A percentile compares a stretch with the other conserved stretches of the same genome.
Conservation (phyloP, 2,113 vertebrate species). For the Lophura nycthemera region DNA sequence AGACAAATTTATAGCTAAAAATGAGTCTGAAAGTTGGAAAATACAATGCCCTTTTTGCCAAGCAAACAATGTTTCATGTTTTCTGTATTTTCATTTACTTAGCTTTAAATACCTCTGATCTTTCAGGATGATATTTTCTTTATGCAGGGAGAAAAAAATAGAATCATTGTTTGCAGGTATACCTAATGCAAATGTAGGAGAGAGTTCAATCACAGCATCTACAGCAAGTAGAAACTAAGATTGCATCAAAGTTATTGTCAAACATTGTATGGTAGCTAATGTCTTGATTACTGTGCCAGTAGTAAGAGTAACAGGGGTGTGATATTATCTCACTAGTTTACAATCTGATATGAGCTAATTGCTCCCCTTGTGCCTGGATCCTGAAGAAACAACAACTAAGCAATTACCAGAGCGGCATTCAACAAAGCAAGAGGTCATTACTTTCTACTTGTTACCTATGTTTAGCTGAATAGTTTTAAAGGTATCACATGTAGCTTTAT, state of each 20-base stretch:
- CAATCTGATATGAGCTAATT: not conserved
- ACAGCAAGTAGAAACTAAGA: not conserved
- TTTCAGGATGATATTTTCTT: not conserved
- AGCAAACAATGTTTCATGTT: not conserved
- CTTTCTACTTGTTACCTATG: not conserved
- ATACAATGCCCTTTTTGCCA: not conserved
- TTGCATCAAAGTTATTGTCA: not conserved
- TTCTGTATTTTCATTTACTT: not conserved
- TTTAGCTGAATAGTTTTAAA: not conserved
- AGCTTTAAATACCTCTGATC: not conserved
- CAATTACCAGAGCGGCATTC: not conserved
- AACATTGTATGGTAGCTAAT: not conserved
- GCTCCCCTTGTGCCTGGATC: not conserved
- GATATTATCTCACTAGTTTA: not conserved
- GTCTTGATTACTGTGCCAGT: accelerated
- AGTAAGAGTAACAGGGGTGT: not conserved
- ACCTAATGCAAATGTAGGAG: not conserved
- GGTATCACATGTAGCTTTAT: not conserved
- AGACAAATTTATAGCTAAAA: not conserved
- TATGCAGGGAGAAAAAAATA: not conserved
- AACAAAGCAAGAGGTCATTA: not conserved
- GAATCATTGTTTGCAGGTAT: not conserved
- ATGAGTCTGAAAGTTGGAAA: not conserved
- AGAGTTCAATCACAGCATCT: not conserved
- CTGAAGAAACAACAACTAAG: not conserved